Percentiles rank a stretch among this genome's conserved stretches.
phyloP scores from a whole-genome alignment of 2,113 vertebrate genomes.

The Zeus faber region DNA sequence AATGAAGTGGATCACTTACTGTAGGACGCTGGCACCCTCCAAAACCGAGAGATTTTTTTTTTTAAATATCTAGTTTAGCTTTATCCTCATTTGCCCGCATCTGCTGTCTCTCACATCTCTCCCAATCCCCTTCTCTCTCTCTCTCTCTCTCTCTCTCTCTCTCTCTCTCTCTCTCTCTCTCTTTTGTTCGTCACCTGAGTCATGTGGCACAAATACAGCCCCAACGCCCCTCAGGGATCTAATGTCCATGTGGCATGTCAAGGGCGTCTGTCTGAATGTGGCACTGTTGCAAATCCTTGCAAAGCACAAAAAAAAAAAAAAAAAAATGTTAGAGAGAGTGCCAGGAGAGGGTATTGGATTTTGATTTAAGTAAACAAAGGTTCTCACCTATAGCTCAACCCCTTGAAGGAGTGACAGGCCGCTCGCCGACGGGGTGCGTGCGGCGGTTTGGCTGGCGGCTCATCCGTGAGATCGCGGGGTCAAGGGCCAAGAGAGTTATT shows the following conservation, averaged over 20 bases:
- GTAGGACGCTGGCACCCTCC: too few species aligned
- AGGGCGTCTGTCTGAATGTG: neutral
- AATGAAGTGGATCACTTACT: too few species aligned
- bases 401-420: constrained; percentile 1
- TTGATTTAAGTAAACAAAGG: constrained; percentile 71
- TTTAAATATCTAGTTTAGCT: too few species aligned
- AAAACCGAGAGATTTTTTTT: too few species aligned
- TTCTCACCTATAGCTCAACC: constrained; percentile 28
- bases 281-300: neutral
- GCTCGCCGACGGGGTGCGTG: constrained; percentile 1
- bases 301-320: constrained; percentile 68
- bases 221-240: neutral
- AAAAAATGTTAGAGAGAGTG: constrained; percentile 41
- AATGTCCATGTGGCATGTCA: too few species aligned
- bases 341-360: constrained; percentile 57
- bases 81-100: too few species aligned
- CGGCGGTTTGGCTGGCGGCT: constrained; percentile 9
- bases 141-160: too few species aligned
- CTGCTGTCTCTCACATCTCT: too few species aligned
- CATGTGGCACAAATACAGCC: constrained; percentile 15
- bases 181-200: too few species aligned
- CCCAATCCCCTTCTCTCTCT: constrained; percentile 18
- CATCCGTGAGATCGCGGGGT: constrained; percentile 38
- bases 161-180: constrained; percentile 16
- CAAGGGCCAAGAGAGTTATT: constrained; percentile 40